phyloP scores from a whole-genome alignment of 2,113 vertebrate genomes.

The Tupaia tana region DNA sequence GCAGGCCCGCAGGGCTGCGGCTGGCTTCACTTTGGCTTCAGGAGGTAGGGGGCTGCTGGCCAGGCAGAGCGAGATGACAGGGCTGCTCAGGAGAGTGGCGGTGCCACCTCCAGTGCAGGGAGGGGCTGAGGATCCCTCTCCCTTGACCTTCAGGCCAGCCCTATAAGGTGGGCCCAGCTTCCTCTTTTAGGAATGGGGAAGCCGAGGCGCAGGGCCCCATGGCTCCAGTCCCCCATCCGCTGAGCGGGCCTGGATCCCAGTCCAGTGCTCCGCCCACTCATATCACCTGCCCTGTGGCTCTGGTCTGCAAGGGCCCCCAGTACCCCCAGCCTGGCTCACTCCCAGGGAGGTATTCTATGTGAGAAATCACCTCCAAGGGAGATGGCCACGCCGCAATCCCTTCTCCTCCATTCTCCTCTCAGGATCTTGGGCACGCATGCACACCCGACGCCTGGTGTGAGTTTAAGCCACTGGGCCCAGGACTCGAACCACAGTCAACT shows the following conservation, averaged over 20 bases:
- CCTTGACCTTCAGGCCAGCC: neutral
- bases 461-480: no score
- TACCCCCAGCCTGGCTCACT: neutral
- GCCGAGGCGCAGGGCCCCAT: neutral
- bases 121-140: no score
- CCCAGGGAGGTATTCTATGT: no score
- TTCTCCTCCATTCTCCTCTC: no score
- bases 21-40: neutral
- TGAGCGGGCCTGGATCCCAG: neutral
- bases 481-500: no score
- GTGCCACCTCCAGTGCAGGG: fast-evolving
- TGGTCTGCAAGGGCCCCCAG: fast-evolving
- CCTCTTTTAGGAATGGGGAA: neutral
- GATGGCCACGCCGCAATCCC: no score
- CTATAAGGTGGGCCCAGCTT: neutral
- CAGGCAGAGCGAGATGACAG: neutral
- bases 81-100: neutral
- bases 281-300: fast-evolving
- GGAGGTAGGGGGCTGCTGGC: neutral
- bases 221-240: neutral
- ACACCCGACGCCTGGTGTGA: no score
- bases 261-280: neutral
- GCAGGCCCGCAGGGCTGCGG: neutral
- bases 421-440: no score
- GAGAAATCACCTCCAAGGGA: no score